Evolutionary conservation across 2,888 invertebrate species (phyloP), one percentile per base, ranked within the genome.

Genomic region (Cerceris rybyensis): DNA sequence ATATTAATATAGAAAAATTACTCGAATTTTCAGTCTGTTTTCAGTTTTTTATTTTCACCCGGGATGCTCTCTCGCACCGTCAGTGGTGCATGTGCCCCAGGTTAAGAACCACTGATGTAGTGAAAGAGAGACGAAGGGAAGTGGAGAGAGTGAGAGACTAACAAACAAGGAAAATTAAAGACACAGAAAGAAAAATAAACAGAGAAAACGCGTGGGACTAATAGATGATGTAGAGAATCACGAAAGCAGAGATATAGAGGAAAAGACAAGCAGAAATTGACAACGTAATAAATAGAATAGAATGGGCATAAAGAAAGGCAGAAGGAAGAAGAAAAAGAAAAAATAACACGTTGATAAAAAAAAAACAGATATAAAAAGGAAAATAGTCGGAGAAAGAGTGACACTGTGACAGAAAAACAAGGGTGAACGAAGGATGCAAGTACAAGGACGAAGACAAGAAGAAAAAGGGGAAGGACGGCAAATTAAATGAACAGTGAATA

Each of bases 381-480:
- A 50, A 50, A 50, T 50, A 5, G 50, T 7, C 7, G n/a, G 6
- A 50, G 2, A 50, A 2, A 50, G n/a, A 2, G 50, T 2, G 6
- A n/a, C 1, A 28, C 28, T 28, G 28, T 4, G 28, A 28, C 13
- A 46, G 46, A 46, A 46, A 13, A 57, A 65, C 14, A 28, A 49
- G 60, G 52, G 39, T 39, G 42, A 28, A 28, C 28, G 28, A 28
- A 68, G 68, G 55, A n/a, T 7, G 57, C 43, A 52, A 43, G 9
- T 6, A 57, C 11, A 9, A 41, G 42, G 16, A n/a, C 8, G 17
- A 7, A 54, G 43, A 42, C 39, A 28, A 2, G 43, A 46, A 43
- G 13, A 50, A 50, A 69, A 11, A 50, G 49, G 11, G 28, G 28
- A 70, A 70, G 63, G 13, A 69, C 42, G 61, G 61, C 14, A 9